Base-by-base conservation (phyloP, 2,888 invertebrate genomes). In the Chromoteleia sp. region DNA sequence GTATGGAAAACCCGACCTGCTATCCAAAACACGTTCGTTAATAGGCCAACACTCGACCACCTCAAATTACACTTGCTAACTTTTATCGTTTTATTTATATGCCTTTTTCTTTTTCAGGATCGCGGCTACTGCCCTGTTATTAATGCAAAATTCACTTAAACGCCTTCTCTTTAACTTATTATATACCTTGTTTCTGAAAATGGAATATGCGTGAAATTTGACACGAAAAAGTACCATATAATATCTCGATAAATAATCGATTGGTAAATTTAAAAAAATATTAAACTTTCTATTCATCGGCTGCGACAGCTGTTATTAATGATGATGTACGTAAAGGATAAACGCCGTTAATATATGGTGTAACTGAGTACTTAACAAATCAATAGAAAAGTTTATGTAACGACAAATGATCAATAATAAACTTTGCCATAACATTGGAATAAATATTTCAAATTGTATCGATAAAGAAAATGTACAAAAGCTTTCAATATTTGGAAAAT, bases 91-190 rank as follows among this genome's bases (percentile, higher is more conserved):
- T 63, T 52, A 58, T 76, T 76, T 36, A 52, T 33, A 21, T 43
- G 48, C 15, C 25, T 71, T 58, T 65, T 68, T 50, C 43, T 10
- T 12, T 33, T 61, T 63, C 12, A 48, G n/a, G 12, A 21, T 63
- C 71, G 75, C 75, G 63, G 70, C 63, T 58, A 48, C 77, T 67
- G 58, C 81, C 83, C 74, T 82, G 70, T 80, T 83, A 83, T 85
- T 85, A 82, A 83, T 81, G 48, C 45, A 58, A 83, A 84, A 83
- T 77, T 75, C 80, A 68, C 76, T 85, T 78, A 65, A 63, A 41
- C 48, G 56, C 33, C 79, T 79, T 59, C 65, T 70, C 58, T 71
- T 50, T 36, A 68, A 71, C 41, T 76, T 68, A 73, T 70, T 68
- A 73, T 61, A 56, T 12, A 33, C 39, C 59, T 68, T 39, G 54